Conservation (phyloP, 2,888 invertebrate species). For the Dolichopus griseipennis region DNA sequence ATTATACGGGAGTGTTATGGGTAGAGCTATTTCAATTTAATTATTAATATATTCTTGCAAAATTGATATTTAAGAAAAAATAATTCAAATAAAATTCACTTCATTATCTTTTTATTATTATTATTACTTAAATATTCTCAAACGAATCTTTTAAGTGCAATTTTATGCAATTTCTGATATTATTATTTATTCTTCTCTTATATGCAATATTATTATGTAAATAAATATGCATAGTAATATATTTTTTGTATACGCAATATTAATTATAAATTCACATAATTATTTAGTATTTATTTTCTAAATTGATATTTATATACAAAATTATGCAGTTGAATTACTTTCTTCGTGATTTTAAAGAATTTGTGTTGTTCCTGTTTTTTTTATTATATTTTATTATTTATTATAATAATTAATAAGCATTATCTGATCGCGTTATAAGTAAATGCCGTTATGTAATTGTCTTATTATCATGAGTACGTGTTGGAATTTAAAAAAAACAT, state of each 20-base stretch:
- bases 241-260: not conserved
- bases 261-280: constrained; percentile 3
- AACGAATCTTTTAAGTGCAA: not conserved
- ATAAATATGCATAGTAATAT: not conserved
- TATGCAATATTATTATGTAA: not conserved
- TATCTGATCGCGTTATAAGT: too few species aligned
- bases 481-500: too few species aligned
- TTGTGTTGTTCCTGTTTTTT: not conserved
- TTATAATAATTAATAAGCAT: too few species aligned
- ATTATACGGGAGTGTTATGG: too few species aligned
- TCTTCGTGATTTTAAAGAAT: not conserved
- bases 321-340: not conserved
- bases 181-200: not conserved
- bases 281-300: constrained; percentile 1
- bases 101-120: not conserved
- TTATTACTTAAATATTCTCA: constrained; percentile 1
- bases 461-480: too few species aligned
- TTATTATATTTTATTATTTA: not conserved
- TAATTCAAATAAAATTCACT: too few species aligned
- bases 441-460: too few species aligned
- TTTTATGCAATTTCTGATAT: not conserved
- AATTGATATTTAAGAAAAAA: too few species aligned
- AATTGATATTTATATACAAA: not conserved
- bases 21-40: too few species aligned
- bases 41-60: too few species aligned